A percentile compares a stretch with the other conserved stretches of the same genome.
Evolutionary conservation across 2,797 vertebrate genomes (phyloP).

Genomic region (Orientallactaga sibirica): DNA sequence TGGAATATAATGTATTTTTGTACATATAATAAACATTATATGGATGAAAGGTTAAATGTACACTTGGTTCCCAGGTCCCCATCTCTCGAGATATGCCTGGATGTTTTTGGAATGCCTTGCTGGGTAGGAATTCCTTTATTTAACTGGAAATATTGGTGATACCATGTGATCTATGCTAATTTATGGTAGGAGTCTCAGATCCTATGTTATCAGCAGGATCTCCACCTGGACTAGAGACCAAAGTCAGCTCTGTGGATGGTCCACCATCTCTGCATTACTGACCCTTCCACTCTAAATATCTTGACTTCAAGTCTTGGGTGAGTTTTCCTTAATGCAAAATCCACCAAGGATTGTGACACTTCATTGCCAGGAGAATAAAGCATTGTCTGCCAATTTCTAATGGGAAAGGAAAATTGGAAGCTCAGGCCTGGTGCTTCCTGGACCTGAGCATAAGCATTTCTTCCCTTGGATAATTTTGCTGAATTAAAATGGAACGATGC

Average conservation of each 20-base stretch:
- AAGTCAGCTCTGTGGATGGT: neutral
- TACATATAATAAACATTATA: neutral
- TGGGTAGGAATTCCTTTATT: neutral
- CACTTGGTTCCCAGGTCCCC: neutral
- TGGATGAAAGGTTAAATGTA: neutral
- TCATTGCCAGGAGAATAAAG: neutral
- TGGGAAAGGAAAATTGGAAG: neutral
- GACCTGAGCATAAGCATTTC: neutral
- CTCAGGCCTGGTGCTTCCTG: neutral
- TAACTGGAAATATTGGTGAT: neutral
- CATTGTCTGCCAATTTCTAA: neutral
- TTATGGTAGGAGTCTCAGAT: neutral
- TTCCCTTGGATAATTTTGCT: neutral
- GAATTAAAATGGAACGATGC: neutral
- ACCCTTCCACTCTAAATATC: neutral
- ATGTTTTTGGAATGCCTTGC: neutral
- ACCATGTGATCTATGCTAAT: neutral
- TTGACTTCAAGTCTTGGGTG: neutral
- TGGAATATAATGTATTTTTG: neutral
- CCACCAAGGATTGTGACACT: neutral
- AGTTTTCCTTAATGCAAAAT: neutral
- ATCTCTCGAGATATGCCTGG: neutral
- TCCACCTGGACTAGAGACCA: neutral
- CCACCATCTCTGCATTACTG: neutral
- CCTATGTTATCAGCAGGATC: neutral